phyloP scores from a whole-genome alignment of 2,888 invertebrate genomes.

The Meliscaeva auricollis region DNA sequence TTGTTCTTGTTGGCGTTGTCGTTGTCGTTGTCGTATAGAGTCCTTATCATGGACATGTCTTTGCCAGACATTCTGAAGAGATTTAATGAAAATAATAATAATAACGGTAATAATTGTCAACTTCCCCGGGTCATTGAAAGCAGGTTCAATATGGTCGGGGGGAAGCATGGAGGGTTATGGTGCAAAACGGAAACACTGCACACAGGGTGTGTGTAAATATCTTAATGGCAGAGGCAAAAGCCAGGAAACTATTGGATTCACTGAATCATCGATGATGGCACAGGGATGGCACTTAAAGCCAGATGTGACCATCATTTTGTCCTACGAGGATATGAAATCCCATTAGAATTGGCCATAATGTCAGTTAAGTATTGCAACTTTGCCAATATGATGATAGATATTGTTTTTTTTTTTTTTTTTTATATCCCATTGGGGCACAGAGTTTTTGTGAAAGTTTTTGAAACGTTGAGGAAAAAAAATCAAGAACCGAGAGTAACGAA shows the following conservation, averaged over 20 bases:
- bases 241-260: conserved; percentile 57
- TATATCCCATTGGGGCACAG: not conserved
- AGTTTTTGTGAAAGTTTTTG: not conserved
- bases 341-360: conserved; percentile 8
- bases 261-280: conserved; percentile 68
- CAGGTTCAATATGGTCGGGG: no score
- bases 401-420: not conserved
- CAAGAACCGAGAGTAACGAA: no score
- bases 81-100: conserved; percentile 75
- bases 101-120: conserved; percentile 74
- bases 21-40: not conserved
- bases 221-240: conserved; percentile 41
- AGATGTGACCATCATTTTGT: conserved; percentile 67
- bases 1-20: not conserved
- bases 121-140: conserved; percentile 44
- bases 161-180: not conserved
- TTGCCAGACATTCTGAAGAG: conserved; percentile 35
- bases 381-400: not conserved
- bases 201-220: conserved; percentile 54
- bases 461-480: no score
- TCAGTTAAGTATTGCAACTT: not conserved
- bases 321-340: not conserved
- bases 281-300: conserved; percentile 57
- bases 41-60: conserved; percentile 62
- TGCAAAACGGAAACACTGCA: conserved; percentile 7